Conservation (phyloP, 2,797 vertebrate species). For the Myotis daubentonii region DNA sequence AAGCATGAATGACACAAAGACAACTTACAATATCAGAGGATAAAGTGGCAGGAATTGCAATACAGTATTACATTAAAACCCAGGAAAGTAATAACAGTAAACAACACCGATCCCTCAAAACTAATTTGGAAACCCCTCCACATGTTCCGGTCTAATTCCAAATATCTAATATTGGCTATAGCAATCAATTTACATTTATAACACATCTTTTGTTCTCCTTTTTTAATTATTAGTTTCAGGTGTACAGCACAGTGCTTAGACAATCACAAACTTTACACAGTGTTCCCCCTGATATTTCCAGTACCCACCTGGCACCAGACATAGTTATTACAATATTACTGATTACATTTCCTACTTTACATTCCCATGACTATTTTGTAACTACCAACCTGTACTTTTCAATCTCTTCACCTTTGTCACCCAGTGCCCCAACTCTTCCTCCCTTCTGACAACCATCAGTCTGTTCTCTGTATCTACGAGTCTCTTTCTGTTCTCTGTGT, state of each 20-base stretch:
- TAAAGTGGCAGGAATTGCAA: not conserved
- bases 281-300: not conserved
- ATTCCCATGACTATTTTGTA: not conserved
- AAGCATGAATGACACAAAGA: not conserved
- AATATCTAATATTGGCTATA: not conserved
- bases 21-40: not conserved
- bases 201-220: not conserved
- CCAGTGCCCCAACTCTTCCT: not conserved
- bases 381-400: not conserved
- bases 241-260: not conserved
- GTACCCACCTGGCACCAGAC: not conserved
- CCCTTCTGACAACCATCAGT: not conserved
- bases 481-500: not conserved
- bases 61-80: not conserved
- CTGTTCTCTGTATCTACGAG: not conserved
- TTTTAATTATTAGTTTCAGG: not conserved
- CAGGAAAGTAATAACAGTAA: not conserved
- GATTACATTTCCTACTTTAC: not conserved
- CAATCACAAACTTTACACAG: not conserved
- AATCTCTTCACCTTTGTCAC: not conserved
- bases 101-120: not conserved
- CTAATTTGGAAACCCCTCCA: not conserved
- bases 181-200: not conserved
- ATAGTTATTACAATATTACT: not conserved
- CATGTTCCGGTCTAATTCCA: not conserved